phyloP scores from a whole-genome alignment of 92 coral and sea anemone species.

The Muricea muricata region DNA sequence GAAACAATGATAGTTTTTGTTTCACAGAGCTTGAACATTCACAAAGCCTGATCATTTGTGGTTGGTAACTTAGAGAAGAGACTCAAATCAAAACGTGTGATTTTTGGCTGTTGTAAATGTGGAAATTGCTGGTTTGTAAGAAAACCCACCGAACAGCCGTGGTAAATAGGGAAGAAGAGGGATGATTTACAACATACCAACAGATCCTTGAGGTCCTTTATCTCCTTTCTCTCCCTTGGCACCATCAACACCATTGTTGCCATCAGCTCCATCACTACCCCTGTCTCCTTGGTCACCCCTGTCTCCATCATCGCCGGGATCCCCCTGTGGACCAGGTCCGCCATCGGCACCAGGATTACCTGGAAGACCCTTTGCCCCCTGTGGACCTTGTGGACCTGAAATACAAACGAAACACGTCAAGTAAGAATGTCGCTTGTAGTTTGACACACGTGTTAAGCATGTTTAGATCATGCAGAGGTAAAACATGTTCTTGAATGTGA shows the following conservation, averaged over 20 bases:
- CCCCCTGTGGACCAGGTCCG: background rate
- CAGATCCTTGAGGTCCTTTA: background rate
- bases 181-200: background rate
- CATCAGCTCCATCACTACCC: constrained; percentile 17
- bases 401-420: background rate
- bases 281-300: background rate
- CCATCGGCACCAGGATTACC: background rate
- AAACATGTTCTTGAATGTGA: too few species aligned
- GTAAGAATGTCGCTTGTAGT: too few species aligned
- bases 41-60: too few species aligned
- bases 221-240: background rate
- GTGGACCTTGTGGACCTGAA: constrained; percentile 30
- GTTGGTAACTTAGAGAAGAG: too few species aligned
- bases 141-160: too few species aligned
- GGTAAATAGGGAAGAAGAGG: too few species aligned
- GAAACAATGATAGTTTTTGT: too few species aligned
- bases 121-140: too few species aligned
- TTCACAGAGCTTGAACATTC: too few species aligned
- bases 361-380: background rate
- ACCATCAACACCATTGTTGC: constrained; percentile 4
- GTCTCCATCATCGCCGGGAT: background rate
- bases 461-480: too few species aligned
- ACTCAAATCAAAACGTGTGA: too few species aligned
- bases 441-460: background rate
- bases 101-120: too few species aligned